phyloP scores from a whole-genome alignment of 2,888 invertebrate genomes.

The Xiphydria camelus region DNA sequence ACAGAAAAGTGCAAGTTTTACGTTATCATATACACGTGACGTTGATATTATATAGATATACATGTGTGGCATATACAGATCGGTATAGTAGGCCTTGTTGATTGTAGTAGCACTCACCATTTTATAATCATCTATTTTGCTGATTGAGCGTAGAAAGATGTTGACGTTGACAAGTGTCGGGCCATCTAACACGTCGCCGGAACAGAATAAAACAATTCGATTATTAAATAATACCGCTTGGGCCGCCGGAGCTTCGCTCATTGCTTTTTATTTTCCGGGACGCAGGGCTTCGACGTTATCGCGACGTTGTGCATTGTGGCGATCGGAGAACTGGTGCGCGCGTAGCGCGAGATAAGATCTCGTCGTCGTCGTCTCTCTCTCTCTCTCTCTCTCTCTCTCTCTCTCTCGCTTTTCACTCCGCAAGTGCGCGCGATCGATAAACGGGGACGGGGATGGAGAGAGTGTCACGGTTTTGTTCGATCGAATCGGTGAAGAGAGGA shows the following conservation, averaged over 20 bases:
- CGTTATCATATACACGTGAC: slow-evolving; percentile 45
- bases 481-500: no score
- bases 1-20: slow-evolving; percentile 50
- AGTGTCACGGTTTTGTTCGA: no score
- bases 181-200: slow-evolving; percentile 67
- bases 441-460: no score
- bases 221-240: slow-evolving; percentile 39
- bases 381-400: background rate
- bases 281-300: no score
- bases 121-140: slow-evolving; percentile 98
- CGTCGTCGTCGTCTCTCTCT: background rate
- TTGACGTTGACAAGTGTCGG: slow-evolving; percentile 90
- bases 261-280: no score
- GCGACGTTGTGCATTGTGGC: no score
- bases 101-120: slow-evolving; percentile 80
- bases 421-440: no score
- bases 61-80: slow-evolving; percentile 23
- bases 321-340: no score
- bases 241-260: no score
- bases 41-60: slow-evolving; percentile 39
- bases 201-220: slow-evolving; percentile 59
- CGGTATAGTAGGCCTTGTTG: slow-evolving; percentile 42
- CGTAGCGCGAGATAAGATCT: no score
- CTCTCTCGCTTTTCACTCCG: background rate
- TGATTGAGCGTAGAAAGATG: slow-evolving; percentile 96